Base-by-base conservation (phyloP, 2,888 invertebrate genomes). In the Orchesella flavescens region DNA sequence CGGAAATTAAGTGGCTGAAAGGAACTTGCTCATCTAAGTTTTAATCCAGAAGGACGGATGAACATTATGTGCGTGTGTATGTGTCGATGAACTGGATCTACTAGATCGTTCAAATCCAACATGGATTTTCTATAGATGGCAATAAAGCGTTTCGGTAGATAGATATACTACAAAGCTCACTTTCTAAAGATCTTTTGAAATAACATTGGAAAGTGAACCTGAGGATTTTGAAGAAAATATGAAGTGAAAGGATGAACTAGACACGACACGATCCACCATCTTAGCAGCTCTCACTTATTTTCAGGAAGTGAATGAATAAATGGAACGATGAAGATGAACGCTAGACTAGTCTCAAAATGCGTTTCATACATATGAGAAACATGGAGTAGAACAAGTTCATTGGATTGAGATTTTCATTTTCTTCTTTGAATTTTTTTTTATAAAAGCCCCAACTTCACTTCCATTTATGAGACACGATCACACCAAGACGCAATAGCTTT, bases 171-270 rank as follows among this genome's bases (percentile, higher is more conserved):
- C n/a, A 34, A 34, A 34, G 34, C 34, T 34, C 7, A 34, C 3
- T 34, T 34, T n/a, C n/a, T n/a, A n/a, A 7, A 34, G 34, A 34
- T 34, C 34, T 34, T 7, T 34, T 34, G 34, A 34, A 34, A 34
- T 34, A 34, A 34, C 34, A 34, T 34, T 34, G 3, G 34, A 5
- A 21, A 59, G 59, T 13, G 59, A 17, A 59, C 10, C 17, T 12
- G 59, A 17, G 21, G 46, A 43, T 49, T 49, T 4, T 63, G 19
- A 65, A 53, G 49, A 65, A 75, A 75, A 63, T 49, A 75, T 53
- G 44, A 75, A 75, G 65, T 75, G 75, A 75, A 75, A 75, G 75
- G 17, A 72, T 21, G 73, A 61, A 73, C 43, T 73, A 44, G 73
- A 21, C 61, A 34, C 34, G 34, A 34, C n/a, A n/a, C n/a, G n/a